Base-by-base conservation (phyloP, 2,113 vertebrate genomes). In the Peromyscus polionotus region DNA sequence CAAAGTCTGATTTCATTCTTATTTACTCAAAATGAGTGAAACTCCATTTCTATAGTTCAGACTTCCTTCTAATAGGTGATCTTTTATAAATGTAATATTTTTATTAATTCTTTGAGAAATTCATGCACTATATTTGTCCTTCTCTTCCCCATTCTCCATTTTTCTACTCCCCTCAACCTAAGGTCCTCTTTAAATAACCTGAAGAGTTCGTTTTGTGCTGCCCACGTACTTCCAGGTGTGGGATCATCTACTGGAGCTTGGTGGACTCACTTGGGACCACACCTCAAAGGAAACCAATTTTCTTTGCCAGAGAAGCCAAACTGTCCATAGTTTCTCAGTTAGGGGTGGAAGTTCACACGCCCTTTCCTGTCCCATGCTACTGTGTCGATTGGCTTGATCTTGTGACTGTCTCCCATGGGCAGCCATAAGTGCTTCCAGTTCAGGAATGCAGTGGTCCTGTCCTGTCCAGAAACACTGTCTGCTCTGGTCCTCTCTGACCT, bases 21-120 rank as follows among this genome's bases (percentile, higher is more conserved):
- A 31, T 75, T 73, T 96, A 68, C 45, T 90, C 67, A 24, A 91
- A 17, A 80, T 54, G 88, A 95, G 28, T 95, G 63, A 96, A 95
- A n/a, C 51, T 77, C 3, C 1, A n/a, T 89, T 61, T 90, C 42
- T 51, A 4, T 77, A 68, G 61, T 42, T 89, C 7, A 63, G 59
- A 63, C n/a, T 54, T 77, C 24, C 39, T 68, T 88, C 59, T 91
- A n/a, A 67, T 9, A 67, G 45, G 31, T 24, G 81, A n/a, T 39
- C n/a, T 75, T 94, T 3, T 67, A 84, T 63, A 65, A 84, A 84
- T 84, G 7, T 10, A 19, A 61, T 45, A 31, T 84, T 83, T 68
- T 16, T 28, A 9, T 42, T 63, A 84, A 42, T 63, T 59, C 51
- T n/a, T n/a, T 63, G 24, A 84, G 22, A 84, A 42, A 42, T 84